Conservation (phyloP, 2,888 invertebrate genomes). For the Gonocerus acuteangulatus region DNA sequence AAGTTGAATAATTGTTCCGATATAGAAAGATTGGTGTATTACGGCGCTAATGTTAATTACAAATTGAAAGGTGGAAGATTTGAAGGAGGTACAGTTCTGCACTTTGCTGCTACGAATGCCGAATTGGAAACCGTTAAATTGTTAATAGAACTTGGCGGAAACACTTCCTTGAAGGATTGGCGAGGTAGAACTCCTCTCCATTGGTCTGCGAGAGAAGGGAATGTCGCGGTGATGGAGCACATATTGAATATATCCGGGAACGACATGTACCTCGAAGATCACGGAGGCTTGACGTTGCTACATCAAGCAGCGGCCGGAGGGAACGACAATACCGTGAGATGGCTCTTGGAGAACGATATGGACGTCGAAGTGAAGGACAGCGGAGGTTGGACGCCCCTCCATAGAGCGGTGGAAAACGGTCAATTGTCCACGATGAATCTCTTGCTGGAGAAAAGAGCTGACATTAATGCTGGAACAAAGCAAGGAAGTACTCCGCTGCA, state of each 20-base stretch:
- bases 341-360: not conserved
- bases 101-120: not conserved
- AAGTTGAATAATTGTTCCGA: not conserved
- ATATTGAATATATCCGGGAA: conserved; percentile 58
- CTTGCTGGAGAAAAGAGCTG: conserved; percentile 66
- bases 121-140: not conserved
- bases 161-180: not conserved
- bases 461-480: conserved; percentile 47
- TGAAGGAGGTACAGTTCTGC: not conserved
- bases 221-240: conserved; percentile 62
- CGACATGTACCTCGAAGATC: conserved; percentile 47
- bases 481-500: not conserved
- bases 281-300: not conserved
- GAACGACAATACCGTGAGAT: not conserved
- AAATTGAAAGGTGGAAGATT: not conserved
- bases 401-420: conserved; percentile 85
- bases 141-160: not conserved
- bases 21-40: not conserved
- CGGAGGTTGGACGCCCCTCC: conserved; percentile 57
- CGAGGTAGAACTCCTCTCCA: conserved; percentile 70
- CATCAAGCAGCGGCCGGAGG: not conserved
- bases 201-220: conserved; percentile 77
- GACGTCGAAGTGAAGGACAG: not conserved
- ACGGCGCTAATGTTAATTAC: not conserved
- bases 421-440: conserved; percentile 60